phyloP scores from a whole-genome alignment of 2,113 vertebrate species.

The Spermophilus dauricus region DNA sequence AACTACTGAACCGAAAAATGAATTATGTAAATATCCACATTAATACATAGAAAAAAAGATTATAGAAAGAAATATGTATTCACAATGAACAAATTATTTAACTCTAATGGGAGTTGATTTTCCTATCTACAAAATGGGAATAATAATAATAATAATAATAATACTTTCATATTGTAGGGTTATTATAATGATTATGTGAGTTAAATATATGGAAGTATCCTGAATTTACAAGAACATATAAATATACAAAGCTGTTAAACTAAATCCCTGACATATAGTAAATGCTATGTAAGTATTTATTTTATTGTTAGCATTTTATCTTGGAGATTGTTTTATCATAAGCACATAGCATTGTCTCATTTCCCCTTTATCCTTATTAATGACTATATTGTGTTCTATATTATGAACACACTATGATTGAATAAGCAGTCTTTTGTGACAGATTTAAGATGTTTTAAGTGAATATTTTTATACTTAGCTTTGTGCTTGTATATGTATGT shows the following conservation, averaged over 20 bases:
- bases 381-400: not conserved
- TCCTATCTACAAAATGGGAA: constrained; percentile 5
- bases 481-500: not conserved
- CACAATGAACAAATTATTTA: constrained; percentile 15
- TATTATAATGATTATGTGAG: not conserved
- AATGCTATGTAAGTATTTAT: not conserved
- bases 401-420: not conserved
- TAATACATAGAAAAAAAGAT: constrained; percentile 29
- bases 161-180: not conserved
- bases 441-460: constrained; percentile 1
- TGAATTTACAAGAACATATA: not conserved
- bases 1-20: not conserved
- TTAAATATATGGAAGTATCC: not conserved
- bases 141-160: not conserved
- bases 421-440: not conserved
- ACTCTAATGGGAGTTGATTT: not conserved
- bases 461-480: not conserved
- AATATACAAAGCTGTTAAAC: not conserved
- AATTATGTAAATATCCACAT: not conserved
- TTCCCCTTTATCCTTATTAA: not conserved
- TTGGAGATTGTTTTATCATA: not conserved
- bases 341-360: not conserved
- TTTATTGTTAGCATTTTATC: not conserved
- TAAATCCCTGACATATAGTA: not conserved
- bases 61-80: not conserved